Conservation (phyloP, 2,888 invertebrate species). For the Hoplodrina blanda region DNA sequence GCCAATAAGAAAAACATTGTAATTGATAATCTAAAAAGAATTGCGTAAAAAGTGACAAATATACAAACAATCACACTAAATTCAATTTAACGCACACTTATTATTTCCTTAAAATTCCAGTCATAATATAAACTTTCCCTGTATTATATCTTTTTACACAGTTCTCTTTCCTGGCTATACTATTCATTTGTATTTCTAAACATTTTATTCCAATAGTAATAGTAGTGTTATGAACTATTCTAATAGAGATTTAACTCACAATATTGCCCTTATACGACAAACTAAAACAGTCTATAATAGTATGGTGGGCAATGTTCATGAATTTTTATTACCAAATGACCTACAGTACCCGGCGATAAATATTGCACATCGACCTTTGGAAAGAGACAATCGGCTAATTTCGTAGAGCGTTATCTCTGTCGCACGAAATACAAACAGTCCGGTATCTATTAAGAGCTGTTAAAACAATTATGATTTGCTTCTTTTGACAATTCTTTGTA, state of each 20-base stretch:
- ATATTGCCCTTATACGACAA: neutral
- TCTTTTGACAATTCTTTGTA: too few species aligned
- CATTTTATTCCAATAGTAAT: too few species aligned
- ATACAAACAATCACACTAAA: constrained; percentile 1
- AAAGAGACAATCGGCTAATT: too few species aligned
- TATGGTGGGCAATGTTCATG: neutral
- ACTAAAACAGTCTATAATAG: neutral
- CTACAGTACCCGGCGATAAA: too few species aligned
- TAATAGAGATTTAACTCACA: neutral
- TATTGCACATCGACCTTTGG: too few species aligned
- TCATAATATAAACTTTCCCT: constrained; percentile 33
- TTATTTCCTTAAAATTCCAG: constrained; percentile 5
- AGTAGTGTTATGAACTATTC: neutral
- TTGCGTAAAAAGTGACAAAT: constrained; percentile 18
- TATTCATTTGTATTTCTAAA: neutral
- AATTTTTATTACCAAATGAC: too few species aligned
- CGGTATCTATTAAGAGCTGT: too few species aligned
- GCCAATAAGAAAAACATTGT: neutral
- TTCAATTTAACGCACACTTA: constrained; percentile 15
- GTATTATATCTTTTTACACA: constrained; percentile 28
- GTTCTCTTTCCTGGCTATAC: constrained; percentile 6
- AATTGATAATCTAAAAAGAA: neutral
- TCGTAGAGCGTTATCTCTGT: too few species aligned
- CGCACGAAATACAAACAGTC: too few species aligned
- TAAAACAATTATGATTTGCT: too few species aligned